Evolutionary conservation across 1,140 invertebrate species (phyloP).

Genomic region (Bicyclus anynana): DNA sequence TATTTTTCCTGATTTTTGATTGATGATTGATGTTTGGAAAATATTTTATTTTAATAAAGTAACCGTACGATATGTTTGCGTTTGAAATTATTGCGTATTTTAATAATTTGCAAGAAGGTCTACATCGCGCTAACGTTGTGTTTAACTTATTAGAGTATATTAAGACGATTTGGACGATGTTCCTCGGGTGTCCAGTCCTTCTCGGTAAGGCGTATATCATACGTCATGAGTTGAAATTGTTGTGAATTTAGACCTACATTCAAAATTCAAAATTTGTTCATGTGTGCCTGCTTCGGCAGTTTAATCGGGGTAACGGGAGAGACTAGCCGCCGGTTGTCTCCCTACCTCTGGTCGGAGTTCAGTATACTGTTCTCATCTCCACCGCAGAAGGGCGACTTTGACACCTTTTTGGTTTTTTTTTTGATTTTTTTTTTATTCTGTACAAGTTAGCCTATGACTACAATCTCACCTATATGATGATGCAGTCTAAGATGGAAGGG

Average conservation of each 20-base stretch:
- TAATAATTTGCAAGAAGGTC: neutral
- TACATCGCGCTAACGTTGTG: constrained; percentile 26
- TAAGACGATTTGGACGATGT: neutral
- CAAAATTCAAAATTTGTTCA: constrained; percentile 33
- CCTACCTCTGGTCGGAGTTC: constrained; percentile 39
- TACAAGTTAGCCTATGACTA: too few relatives aligned
- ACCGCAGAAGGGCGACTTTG: constrained; percentile 49
- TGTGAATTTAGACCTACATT: constrained; percentile 25
- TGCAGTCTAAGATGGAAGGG: too few relatives aligned
- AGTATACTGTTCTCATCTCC: constrained; percentile 48
- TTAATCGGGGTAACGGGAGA: constrained; percentile 32
- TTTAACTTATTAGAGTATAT: constrained; percentile 1
- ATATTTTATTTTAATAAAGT: neutral
- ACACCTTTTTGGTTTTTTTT: constrained; percentile 38
- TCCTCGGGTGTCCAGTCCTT: constrained; percentile 43
- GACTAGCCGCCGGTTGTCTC: constrained; percentile 37
- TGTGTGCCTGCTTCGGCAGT: constrained; percentile 28
- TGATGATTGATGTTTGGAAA: neutral
- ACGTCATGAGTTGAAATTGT: constrained; percentile 29
- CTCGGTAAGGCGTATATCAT: constrained; percentile 38
- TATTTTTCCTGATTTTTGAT: neutral
- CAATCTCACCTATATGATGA: too few relatives aligned
- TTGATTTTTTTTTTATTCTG: too few relatives aligned
- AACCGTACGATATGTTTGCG: neutral
- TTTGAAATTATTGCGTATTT: neutral